Conservation (phyloP, 2,797 vertebrate genomes). For the Phylloscopus collybita region DNA sequence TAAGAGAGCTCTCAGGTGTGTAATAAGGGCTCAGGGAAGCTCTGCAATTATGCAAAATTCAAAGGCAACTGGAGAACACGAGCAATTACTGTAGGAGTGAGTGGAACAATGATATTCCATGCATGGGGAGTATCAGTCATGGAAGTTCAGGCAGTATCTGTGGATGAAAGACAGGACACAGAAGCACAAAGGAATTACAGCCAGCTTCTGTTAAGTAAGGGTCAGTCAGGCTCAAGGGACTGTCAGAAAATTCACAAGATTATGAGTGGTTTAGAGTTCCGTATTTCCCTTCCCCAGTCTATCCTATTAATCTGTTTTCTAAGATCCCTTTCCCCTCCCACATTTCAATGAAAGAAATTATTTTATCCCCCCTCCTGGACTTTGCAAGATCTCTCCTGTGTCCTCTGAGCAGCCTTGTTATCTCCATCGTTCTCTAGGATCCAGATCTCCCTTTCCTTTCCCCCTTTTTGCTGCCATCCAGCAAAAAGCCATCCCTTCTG, state of each 20-base stretch:
- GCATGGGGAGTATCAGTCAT: accelerated
- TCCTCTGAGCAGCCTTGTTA: background rate
- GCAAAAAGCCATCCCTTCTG: background rate
- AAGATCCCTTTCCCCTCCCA: background rate
- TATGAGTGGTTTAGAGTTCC: background rate
- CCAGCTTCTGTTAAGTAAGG: background rate
- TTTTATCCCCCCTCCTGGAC: background rate
- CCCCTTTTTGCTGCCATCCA: background rate
- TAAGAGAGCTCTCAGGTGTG: background rate
- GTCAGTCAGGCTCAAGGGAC: background rate
- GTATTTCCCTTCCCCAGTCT: background rate
- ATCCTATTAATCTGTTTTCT: background rate
- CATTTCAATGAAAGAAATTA: background rate
- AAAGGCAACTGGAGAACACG: background rate
- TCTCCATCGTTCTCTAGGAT: background rate
- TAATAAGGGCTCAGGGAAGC: background rate
- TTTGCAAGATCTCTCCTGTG: background rate
- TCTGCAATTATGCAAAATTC: background rate
- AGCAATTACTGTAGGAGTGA: background rate
- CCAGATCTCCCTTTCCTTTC: background rate
- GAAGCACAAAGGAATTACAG: background rate
- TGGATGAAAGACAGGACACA: background rate
- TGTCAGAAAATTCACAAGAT: background rate
- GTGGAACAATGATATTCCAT: background rate
- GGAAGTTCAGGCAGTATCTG: background rate